phyloP scores from a whole-genome alignment of 2,113 vertebrate genomes.

The Elephantulus edwardii region DNA sequence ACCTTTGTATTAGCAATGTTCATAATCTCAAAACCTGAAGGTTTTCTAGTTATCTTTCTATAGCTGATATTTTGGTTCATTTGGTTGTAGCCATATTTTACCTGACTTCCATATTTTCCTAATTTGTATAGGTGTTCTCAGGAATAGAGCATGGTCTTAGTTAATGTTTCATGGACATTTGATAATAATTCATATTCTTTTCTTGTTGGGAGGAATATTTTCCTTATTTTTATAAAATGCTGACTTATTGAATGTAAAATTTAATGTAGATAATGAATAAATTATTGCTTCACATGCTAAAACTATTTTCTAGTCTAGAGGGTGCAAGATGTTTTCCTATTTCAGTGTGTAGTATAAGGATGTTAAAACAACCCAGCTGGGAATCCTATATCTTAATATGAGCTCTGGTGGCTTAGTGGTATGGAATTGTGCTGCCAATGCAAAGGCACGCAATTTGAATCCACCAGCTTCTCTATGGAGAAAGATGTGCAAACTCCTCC shows the following conservation, averaged over 20 bases:
- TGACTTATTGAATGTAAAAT: slow-evolving; percentile 12
- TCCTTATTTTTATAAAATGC: slow-evolving; percentile 39
- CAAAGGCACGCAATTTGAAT: no score
- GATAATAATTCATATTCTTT: slow-evolving; percentile 21
- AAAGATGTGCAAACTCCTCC: no score
- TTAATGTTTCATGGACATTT: background rate
- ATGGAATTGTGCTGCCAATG: no score
- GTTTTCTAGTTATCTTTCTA: background rate
- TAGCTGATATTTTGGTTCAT: slow-evolving; percentile 14
- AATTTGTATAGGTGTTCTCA: background rate
- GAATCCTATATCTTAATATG: background rate
- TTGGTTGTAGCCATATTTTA: slow-evolving; percentile 36
- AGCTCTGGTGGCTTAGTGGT: no score
- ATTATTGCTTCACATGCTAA: background rate
- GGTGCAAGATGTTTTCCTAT: background rate
- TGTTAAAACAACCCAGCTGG: background rate
- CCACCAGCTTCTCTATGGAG: no score
- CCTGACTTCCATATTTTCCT: slow-evolving; percentile 1
- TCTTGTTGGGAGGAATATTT: background rate
- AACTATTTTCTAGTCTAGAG: background rate
- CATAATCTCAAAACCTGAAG: slow-evolving; percentile 4
- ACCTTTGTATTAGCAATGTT: slow-evolving; percentile 10
- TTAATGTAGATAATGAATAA: slow-evolving; percentile 10
- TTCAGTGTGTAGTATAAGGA: background rate
- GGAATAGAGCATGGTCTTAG: background rate